Conservation (phyloP, 2,113 vertebrate genomes). For the Aix galericulata region DNA sequence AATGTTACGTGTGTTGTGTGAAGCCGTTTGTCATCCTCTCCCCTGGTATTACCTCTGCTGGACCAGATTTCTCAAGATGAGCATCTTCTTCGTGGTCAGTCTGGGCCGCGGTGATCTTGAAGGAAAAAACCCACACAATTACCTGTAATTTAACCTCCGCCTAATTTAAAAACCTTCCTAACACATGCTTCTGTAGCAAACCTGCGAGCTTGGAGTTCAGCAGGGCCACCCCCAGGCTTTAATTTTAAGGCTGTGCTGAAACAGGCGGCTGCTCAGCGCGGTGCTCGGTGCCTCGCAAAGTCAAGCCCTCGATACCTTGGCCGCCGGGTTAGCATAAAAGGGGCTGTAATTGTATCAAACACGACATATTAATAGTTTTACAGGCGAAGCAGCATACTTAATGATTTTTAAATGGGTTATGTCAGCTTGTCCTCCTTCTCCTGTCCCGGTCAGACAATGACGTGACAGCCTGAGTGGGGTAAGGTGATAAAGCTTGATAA, state of each 20-base stretch:
- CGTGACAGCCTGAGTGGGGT: not conserved
- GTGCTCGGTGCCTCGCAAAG: not conserved
- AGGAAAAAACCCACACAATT: not conserved
- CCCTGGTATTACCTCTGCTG: not conserved
- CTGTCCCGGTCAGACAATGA: constrained; percentile 22
- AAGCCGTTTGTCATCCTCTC: constrained; percentile 35
- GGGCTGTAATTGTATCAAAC: constrained; percentile 2
- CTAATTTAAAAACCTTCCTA: not conserved
- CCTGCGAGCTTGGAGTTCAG: not conserved
- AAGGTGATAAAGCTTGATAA: not conserved
- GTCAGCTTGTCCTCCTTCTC: constrained; percentile 57
- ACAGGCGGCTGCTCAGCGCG: not conserved
- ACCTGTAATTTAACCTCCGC: not conserved
- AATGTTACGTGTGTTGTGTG: not conserved
- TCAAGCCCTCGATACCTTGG: not conserved
- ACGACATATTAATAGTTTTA: constrained; percentile 34
- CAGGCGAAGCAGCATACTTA: constrained; percentile 30
- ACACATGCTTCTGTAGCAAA: not conserved
- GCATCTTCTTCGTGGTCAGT: not conserved
- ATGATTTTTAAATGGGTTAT: constrained; percentile 63
- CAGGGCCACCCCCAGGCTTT: not conserved
- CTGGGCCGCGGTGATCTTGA: not conserved
- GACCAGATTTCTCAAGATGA: not conserved
- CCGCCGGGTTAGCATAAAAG: not conserved
- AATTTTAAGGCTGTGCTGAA: not conserved